Conservation (phyloP, 2,888 invertebrate species). For the Drosophila merina region DNA sequence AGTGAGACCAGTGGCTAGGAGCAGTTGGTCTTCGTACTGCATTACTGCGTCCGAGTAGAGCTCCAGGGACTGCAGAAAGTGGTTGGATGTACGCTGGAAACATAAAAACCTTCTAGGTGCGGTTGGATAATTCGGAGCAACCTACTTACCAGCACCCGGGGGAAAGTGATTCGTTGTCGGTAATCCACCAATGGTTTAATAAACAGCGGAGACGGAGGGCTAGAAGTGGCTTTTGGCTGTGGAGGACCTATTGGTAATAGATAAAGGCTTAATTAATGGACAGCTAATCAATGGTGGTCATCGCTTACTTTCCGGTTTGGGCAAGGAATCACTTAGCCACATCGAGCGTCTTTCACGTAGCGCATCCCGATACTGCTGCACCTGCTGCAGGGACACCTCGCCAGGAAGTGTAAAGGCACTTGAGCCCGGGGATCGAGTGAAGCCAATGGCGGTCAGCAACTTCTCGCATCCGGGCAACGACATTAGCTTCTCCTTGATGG, state of each 20-base stretch:
- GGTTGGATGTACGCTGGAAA: constrained; percentile 81
- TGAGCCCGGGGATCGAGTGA: constrained; percentile 61
- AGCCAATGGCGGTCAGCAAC: constrained; percentile 82
- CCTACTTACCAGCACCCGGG: constrained; percentile 84
- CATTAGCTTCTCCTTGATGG: constrained; percentile 82
- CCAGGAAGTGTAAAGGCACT: constrained; percentile 72
- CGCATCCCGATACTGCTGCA: constrained; percentile 81
- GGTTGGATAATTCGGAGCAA: background rate
- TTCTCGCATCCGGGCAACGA: constrained; percentile 76
- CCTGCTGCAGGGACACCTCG: constrained; percentile 76
- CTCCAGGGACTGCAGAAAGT: constrained; percentile 84
- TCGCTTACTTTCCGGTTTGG: constrained; percentile 45
- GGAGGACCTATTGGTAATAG: constrained; percentile 36
- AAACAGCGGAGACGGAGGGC: constrained; percentile 49
- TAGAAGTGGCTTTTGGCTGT: constrained; percentile 22
- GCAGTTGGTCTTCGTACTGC: constrained; percentile 88
- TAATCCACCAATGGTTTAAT: constrained; percentile 77
- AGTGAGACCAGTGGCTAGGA: constrained; percentile 87
- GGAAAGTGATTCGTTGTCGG: constrained; percentile 81
- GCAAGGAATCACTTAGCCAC: constrained; percentile 62
- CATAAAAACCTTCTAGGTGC: background rate
- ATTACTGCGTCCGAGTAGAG: constrained; percentile 86
- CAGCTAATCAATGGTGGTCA: background rate
- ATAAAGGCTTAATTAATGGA: too few species aligned
- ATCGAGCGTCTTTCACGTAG: constrained; percentile 70